Percentiles rank a stretch among this genome's conserved stretches.
Conservation (phyloP, 2,888 invertebrate species). For the Kuschelorhynchus macadamiae region DNA sequence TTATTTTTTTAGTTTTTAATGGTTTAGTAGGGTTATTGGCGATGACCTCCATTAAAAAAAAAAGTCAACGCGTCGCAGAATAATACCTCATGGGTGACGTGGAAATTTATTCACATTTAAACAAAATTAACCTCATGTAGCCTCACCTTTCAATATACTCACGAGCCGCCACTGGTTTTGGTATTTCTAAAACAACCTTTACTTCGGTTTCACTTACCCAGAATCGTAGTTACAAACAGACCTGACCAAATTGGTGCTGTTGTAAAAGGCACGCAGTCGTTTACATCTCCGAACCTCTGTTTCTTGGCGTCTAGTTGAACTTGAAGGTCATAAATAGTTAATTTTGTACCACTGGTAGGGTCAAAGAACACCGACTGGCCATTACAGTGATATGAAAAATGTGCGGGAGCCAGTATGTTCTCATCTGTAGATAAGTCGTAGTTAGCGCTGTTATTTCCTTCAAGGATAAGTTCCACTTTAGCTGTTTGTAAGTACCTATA, state of each 20-base stretch:
- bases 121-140: too few relatives aligned
- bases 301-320: conserved; percentile 65
- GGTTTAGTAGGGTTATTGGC: too few relatives aligned
- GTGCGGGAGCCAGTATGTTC: conserved; percentile 61
- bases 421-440: conserved; percentile 59
- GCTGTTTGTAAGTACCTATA: conserved; percentile 40
- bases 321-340: conserved; percentile 67
- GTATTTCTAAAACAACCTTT: too few relatives aligned
- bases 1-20: too few relatives aligned
- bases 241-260: conserved; percentile 83
- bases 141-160: too few relatives aligned
- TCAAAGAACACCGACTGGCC: conserved; percentile 63
- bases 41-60: too few relatives aligned
- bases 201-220: too few relatives aligned
- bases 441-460: conserved; percentile 1
- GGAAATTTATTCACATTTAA: too few relatives aligned
- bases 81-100: too few relatives aligned
- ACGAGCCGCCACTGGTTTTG: too few relatives aligned
- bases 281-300: conserved; percentile 72
- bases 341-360: conserved; percentile 57
- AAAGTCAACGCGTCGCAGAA: too few relatives aligned
- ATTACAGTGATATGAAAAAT: conserved; percentile 70
- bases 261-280: conserved; percentile 83
- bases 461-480: conserved; percentile 28
- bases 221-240: conserved; percentile 75